phyloP scores from a whole-genome alignment of 1,140 invertebrate species.

The Anadara kagoshimensis region DNA sequence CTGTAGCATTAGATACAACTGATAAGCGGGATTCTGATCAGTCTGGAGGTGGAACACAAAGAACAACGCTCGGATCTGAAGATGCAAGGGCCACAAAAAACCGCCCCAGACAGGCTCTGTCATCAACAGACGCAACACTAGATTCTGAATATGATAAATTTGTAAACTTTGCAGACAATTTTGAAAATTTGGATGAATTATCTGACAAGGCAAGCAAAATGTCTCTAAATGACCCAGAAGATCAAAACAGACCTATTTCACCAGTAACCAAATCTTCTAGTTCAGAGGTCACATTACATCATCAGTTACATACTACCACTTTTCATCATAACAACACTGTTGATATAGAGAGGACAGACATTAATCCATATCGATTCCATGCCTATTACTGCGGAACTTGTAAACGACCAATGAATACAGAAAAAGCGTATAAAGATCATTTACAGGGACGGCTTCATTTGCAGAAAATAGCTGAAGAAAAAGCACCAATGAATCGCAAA shows the following conservation, averaged over 20 bases:
- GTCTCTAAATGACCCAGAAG: too few relatives aligned
- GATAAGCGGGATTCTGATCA: neutral
- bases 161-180: neutral
- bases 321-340: too few relatives aligned
- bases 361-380: conserved; percentile 8
- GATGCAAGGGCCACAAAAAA: conserved; percentile 34
- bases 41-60: neutral
- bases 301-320: too few relatives aligned
- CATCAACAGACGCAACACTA: neutral
- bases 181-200: neutral
- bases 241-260: too few relatives aligned
- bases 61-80: conserved; percentile 15
- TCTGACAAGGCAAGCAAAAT: too few relatives aligned
- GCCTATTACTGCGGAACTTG: conserved; percentile 51
- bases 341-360: too few relatives aligned
- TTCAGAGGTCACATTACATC: too few relatives aligned
- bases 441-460: conserved; percentile 49
- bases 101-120: neutral
- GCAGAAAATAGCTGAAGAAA: conserved; percentile 43
- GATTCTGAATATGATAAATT: neutral
- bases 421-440: conserved; percentile 49
- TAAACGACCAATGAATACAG: conserved; percentile 55
- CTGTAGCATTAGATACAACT: neutral
- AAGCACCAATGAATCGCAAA: conserved; percentile 33
- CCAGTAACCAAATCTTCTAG: too few relatives aligned